Base-by-base conservation (phyloP, 53 echinoderm and acorn worm species). In the Patiria pectinifera region DNA sequence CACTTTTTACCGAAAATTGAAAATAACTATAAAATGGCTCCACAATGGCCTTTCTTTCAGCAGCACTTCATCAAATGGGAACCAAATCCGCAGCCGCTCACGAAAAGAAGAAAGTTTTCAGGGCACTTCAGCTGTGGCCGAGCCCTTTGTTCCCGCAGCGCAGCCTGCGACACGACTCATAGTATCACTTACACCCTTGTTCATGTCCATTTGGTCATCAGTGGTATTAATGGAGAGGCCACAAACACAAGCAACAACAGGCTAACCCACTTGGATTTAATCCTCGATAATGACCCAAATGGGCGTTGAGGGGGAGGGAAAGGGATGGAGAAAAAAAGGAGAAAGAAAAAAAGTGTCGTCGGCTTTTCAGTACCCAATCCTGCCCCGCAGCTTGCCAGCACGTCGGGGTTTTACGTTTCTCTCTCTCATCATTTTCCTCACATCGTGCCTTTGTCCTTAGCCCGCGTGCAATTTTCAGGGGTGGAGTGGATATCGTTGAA, bases 151-250 rank as follows among this genome's bases (percentile, higher is more conserved):
- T 88, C 78, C 35, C 7, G n/a, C 13, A 49, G 6, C 11, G 48
- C 43, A 69, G 53, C 72, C 53, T 53, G 26, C 43, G 46, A n/a
- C 12, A 79, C 48, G 46, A 46, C 16, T 18, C 16, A 45, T 15
- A 47, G 69, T 90, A 90, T 90, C 90, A 81, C n/a, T 90, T 90
- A 90, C 90, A 80, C 81, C 90, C 90, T n/a, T 49, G 90, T 90
- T 90, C 90, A 90, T 90, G 90, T 90, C 80, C 90, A 69, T 80
- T 63, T 80, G 82, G 81, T 62, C 90, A 90, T 81, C 81, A 9
- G 66, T 0, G 23, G 90, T 66, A 90, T 90, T 90, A 82, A 80
- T 69, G 81, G 85, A 44, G 22, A 21, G 22, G 19, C 61, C 18
- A n/a, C 76, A 14, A 53, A 53, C 87, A 76, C 87, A 44, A 12